These are phyloP conservation scores for Periphyllus acericola DNA, from an alignment of 2,888 invertebrate species.

Conservation along the genomic window DNA sequence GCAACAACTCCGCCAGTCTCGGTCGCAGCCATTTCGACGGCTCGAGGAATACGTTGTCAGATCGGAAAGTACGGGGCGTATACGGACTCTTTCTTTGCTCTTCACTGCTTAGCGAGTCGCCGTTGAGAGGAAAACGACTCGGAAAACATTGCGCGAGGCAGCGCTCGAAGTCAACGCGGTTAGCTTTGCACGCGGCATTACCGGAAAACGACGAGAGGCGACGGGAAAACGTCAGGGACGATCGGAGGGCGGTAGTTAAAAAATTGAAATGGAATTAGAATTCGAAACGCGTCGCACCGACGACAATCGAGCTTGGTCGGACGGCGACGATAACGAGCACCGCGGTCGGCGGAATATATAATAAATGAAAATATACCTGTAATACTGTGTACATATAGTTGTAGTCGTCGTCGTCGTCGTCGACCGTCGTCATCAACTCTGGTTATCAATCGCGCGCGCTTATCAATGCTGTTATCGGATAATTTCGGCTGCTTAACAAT, in stretches of 20 bases:
- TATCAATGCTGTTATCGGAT: neutral
- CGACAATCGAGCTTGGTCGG: no score
- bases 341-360: no score
- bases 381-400: no score
- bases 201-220: neutral
- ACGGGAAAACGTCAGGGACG: neutral
- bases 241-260: neutral
- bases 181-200: neutral
- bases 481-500: neutral
- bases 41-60: neutral
- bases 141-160: neutral
- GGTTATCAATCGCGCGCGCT: neutral
- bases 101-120: no score
- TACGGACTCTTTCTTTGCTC: no score
- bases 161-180: neutral
- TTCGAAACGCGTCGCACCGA: neutral
- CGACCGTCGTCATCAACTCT: conserved; percentile 9
- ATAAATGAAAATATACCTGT: no score
- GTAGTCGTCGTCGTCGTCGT: neutral
- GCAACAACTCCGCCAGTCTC: conserved; percentile 29
- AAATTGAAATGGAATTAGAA: neutral
- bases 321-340: no score
- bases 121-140: no score
- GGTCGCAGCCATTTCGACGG: conserved; percentile 30
- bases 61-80: neutral